phyloP scores from a whole-genome alignment of 2,797 vertebrate genomes.

The Gymnothorax reevesii region DNA sequence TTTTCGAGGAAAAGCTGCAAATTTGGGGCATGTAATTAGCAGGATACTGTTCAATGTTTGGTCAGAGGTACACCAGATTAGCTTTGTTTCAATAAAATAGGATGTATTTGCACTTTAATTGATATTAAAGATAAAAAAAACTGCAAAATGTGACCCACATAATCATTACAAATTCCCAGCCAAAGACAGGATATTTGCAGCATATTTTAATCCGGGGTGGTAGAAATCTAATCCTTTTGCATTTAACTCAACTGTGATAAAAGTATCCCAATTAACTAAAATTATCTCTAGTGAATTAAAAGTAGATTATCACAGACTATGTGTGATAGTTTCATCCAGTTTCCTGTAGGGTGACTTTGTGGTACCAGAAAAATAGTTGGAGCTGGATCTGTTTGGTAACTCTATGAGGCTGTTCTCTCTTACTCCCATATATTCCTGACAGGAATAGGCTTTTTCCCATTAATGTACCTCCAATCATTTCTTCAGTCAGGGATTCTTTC shows the following conservation, averaged over 20 bases:
- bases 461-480: not conserved
- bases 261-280: slow-evolving; percentile 28
- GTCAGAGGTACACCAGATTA: too few species aligned
- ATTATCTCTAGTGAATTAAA: slow-evolving; percentile 32
- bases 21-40: too few species aligned
- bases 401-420: not conserved
- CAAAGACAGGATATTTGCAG: not conserved
- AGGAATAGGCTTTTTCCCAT: not conserved
- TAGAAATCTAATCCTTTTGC: not conserved
- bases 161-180: not conserved
- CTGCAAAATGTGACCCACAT: not conserved
- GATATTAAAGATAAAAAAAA: not conserved
- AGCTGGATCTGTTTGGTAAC: not conserved
- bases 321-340: slow-evolving; percentile 14
- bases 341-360: slow-evolving; percentile 11
- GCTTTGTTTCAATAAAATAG: too few species aligned
- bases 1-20: too few species aligned
- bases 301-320: slow-evolving; percentile 6
- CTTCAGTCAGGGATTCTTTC: not conserved
- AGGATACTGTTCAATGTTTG: too few species aligned
- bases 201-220: not conserved
- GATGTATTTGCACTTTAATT: too few species aligned
- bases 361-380: not conserved
- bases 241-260: slow-evolving; percentile 12
- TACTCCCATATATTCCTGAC: not conserved